A percentile compares a stretch with the other conserved stretches of the same genome.
These are phyloP conservation scores for Alloplasta piceator DNA, from an alignment of 2,888 invertebrate genomes.

Conservation along the genomic window DNA sequence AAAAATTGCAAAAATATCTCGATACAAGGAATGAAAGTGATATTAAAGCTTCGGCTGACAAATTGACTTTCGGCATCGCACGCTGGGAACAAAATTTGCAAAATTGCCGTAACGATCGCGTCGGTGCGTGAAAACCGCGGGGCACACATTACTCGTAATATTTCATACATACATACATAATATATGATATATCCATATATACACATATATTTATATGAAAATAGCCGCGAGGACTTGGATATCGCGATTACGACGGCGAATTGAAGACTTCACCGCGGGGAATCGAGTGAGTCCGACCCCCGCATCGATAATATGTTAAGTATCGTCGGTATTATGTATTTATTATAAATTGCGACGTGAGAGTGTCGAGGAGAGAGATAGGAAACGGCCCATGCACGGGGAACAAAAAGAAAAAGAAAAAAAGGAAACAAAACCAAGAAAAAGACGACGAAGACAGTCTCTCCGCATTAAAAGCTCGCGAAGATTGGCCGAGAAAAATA, in stretches of 20 bases:
- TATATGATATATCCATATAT: neutral
- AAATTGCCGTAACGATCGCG: conserved; percentile 70
- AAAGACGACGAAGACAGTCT: neutral
- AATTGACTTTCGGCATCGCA: conserved; percentile 29
- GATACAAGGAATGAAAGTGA: neutral
- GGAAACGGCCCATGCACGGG: conserved; percentile 1
- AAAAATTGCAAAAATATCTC: neutral
- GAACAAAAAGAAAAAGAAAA: conserved; percentile 42
- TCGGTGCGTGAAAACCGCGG: conserved; percentile 34
- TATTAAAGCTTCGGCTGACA: no score
- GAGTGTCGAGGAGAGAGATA: conserved; percentile 55
- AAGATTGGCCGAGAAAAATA: conserved; percentile 65
- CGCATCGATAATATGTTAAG: conserved; percentile 74
- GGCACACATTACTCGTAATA: conserved; percentile 54
- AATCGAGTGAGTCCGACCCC: conserved; percentile 52
- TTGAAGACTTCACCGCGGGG: conserved; percentile 58
- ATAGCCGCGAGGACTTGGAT: conserved; percentile 33
- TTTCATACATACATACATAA: conserved; percentile 2
- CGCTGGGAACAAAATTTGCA: conserved; percentile 69
- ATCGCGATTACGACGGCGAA: conserved; percentile 46
- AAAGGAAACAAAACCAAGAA: conserved; percentile 55
- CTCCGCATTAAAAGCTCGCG: conserved; percentile 37
- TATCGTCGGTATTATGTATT: conserved; percentile 80
- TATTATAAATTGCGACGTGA: conserved; percentile 76
- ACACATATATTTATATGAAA: conserved; percentile 19